Evolutionary conservation across 2,113 vertebrate genomes (phyloP).

Genomic region (Daubentonia madagascariensis): DNA sequence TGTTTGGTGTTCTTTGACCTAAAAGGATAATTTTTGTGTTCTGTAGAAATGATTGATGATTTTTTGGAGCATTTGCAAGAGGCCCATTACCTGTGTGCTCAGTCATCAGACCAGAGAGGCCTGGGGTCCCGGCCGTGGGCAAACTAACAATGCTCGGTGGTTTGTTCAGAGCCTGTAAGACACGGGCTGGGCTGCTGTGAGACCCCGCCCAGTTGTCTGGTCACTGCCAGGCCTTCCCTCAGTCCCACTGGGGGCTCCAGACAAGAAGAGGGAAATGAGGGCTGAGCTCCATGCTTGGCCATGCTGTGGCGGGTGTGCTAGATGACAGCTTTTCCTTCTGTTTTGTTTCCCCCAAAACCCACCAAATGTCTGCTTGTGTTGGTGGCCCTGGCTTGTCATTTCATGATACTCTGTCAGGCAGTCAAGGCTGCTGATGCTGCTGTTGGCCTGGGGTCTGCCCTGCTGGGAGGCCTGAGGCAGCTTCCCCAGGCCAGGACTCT

Average conservation of each 20-base stretch:
- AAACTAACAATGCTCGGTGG: fast-evolving
- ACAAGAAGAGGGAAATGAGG: fast-evolving
- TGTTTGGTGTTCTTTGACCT: too few species aligned
- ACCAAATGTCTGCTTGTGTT: fast-evolving
- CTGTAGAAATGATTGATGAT: fast-evolving
- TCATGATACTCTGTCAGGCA: fast-evolving
- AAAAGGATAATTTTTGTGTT: not conserved
- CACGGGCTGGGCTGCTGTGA: fast-evolving
- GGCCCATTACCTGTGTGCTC: not conserved
- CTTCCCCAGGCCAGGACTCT: not conserved
- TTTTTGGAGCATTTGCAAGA: not conserved
- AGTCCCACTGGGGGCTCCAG: not conserved
- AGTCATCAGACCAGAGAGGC: not conserved
- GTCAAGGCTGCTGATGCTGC: fast-evolving
- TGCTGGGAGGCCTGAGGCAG: not conserved
- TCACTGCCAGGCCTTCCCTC: fast-evolving
- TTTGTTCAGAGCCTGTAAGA: not conserved
- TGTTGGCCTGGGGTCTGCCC: not conserved
- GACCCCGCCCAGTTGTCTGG: fast-evolving
- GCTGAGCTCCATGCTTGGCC: not conserved
- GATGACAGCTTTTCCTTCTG: too few species aligned
- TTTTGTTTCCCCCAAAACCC: not conserved
- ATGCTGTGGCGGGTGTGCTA: fast-evolving
- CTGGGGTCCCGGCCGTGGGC: fast-evolving
- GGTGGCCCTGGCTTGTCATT: not conserved